Conservation (phyloP, 2,888 invertebrate genomes). For the Eristalis arbustorum region DNA sequence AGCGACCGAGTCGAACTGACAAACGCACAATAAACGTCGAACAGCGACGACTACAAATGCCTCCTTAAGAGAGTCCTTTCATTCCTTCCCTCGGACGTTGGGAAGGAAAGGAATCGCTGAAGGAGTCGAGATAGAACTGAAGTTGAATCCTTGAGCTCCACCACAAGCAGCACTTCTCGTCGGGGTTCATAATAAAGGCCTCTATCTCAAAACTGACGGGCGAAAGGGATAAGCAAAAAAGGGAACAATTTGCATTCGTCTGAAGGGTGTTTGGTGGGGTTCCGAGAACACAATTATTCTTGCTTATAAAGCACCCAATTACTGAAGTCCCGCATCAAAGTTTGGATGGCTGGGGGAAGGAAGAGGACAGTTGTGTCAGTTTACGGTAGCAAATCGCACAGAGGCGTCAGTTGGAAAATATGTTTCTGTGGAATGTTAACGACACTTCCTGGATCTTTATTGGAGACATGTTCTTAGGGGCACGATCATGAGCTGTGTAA, state of each 20-base stretch:
- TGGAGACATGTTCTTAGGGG: background rate
- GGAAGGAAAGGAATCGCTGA: background rate
- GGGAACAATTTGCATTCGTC: conserved; percentile 51
- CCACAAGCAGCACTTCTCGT: conserved; percentile 22
- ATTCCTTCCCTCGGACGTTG: background rate
- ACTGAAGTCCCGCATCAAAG: conserved; percentile 40
- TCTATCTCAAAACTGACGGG: conserved; percentile 33
- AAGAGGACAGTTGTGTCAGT: background rate
- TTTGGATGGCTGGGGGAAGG: conserved; percentile 18
- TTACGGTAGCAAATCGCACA: background rate
- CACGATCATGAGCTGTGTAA: too few species aligned
- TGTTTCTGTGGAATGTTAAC: background rate
- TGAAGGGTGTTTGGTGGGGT: conserved; percentile 49
- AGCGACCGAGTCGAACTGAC: conserved; percentile 8
- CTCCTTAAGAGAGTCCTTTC: conserved; percentile 15
- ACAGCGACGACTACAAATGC: conserved; percentile 62
- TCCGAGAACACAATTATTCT: conserved; percentile 62
- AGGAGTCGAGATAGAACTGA: conserved; percentile 61
- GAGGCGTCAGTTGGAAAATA: conserved; percentile 5
- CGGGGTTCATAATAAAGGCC: conserved; percentile 31
- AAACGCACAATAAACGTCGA: conserved; percentile 48
- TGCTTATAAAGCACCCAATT: conserved; percentile 68
- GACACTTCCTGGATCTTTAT: background rate
- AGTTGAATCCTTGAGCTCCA: conserved; percentile 50
- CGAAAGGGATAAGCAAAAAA: background rate